A percentile compares a stretch with the other conserved stretches of the same genome.
Evolutionary conservation across 2,888 invertebrate species (phyloP).

Genomic region (Oegoconia quadripuncta): DNA sequence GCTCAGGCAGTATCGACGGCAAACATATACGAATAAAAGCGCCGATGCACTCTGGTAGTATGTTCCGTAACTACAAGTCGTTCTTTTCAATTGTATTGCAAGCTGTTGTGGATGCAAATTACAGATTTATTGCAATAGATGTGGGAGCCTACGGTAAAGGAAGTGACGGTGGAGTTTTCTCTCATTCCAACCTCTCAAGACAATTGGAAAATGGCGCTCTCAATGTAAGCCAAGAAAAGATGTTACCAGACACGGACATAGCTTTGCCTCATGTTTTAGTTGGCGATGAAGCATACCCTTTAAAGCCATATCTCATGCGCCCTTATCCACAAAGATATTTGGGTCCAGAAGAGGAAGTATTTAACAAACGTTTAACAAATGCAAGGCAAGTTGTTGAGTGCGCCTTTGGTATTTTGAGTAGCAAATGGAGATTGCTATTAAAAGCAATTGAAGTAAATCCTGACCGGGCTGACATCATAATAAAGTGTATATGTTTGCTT

Average conservation of each 20-base stretch:
- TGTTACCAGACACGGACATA: too few relatives aligned
- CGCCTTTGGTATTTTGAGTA: constrained; percentile 17
- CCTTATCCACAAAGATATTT: constrained; percentile 13
- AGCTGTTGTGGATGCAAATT: constrained; percentile 24
- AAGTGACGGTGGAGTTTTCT: constrained; percentile 25
- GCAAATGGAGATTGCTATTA: constrained; percentile 15
- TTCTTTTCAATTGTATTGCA: constrained; percentile 21
- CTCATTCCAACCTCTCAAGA: too few relatives aligned
- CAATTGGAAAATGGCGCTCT: constrained; percentile 17
- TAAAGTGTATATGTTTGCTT: constrained; percentile 14
- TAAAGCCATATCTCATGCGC: constrained; percentile 16
- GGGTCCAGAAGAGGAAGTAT: constrained; percentile 11
- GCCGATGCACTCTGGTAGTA: constrained; percentile 20
- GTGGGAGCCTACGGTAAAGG: constrained; percentile 26
- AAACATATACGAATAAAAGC: constrained; percentile 24
- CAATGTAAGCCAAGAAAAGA: constrained; percentile 13
- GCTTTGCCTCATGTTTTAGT: constrained; percentile 14
- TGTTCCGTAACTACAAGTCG: constrained; percentile 23
- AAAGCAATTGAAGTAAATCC: constrained; percentile 6
- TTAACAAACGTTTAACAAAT: constrained; percentile 16
- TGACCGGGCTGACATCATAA: constrained; percentile 10
- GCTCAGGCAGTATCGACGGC: constrained; percentile 22
- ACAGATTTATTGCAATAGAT: constrained; percentile 22
- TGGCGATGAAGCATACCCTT: constrained; percentile 19
- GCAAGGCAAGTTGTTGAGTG: constrained; percentile 16